Evolutionary conservation across 2,797 vertebrate species (phyloP).

Genomic region (Hozukius guyotensis): DNA sequence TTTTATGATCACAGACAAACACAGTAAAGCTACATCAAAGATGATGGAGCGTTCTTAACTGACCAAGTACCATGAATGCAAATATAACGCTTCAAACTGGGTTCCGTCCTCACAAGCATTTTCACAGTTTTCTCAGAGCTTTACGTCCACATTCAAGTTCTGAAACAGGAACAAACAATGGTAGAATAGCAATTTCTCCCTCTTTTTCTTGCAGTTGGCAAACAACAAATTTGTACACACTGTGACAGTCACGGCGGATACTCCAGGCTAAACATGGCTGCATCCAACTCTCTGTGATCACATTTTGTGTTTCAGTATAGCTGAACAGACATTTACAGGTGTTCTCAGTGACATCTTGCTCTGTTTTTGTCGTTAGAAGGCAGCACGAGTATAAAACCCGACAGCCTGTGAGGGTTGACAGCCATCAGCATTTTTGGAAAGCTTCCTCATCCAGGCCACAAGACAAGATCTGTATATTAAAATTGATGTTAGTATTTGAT

Average conservation of each 20-base stretch:
- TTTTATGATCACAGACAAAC: constrained; percentile 2
- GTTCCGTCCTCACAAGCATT: not conserved
- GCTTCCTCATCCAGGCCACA: not conserved
- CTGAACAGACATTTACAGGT: not conserved
- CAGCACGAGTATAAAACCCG: not conserved
- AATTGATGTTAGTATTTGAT: not conserved
- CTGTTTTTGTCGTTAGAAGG: not conserved
- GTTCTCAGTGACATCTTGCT: not conserved
- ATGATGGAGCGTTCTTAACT: not conserved
- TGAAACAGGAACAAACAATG: not conserved
- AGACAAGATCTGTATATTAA: not conserved
- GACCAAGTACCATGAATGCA: not conserved
- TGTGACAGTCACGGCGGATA: not conserved
- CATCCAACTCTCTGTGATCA: not conserved
- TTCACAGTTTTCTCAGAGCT: not conserved
- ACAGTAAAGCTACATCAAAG: not conserved
- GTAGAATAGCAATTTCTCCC: not conserved
- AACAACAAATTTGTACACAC: not conserved
- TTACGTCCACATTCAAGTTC: not conserved
- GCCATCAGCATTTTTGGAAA: not conserved
- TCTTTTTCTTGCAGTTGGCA: not conserved
- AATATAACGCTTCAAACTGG: not conserved
- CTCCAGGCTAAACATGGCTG: not conserved
- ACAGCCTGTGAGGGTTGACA: not conserved
- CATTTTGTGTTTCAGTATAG: not conserved